These are phyloP conservation scores for Tursiops truncatus DNA, from an alignment of 2,113 vertebrate genomes.

Conservation along the genomic window DNA sequence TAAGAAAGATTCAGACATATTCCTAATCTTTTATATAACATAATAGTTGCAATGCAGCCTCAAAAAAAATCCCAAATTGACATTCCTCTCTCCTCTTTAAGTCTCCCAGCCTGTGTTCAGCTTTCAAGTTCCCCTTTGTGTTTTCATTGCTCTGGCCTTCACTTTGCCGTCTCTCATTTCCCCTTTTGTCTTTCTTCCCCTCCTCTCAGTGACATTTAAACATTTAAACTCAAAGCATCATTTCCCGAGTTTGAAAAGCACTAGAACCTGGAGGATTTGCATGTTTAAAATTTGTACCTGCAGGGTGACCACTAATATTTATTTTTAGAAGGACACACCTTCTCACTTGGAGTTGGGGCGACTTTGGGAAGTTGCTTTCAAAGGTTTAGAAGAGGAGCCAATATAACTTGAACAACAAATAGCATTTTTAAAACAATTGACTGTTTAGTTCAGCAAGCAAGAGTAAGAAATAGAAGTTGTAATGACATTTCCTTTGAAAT, in stretches of 20 bases:
- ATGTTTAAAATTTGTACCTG: not conserved
- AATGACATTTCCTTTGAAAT: conserved; percentile 37
- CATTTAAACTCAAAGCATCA: not conserved
- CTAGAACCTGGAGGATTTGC: not conserved
- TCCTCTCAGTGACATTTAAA: conserved; percentile 37
- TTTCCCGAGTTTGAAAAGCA: conserved; percentile 33
- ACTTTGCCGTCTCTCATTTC: not conserved
- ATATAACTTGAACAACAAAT: conserved; percentile 9
- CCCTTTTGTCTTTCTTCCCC: not conserved
- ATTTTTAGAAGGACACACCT: not conserved
- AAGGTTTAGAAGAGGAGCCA: conserved; percentile 26
- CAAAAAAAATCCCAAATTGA: not conserved
- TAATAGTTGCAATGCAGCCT: not conserved
- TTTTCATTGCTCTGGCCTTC: not conserved
- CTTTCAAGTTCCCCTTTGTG: not conserved
- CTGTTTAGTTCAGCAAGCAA: not conserved
- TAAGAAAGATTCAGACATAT: not conserved
- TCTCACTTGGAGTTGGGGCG: not conserved
- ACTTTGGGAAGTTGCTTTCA: not conserved
- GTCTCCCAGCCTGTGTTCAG: not conserved
- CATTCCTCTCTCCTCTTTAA: not conserved
- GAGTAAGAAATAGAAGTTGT: conserved; percentile 31
- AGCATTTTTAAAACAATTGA: conserved; percentile 14
- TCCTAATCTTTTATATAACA: not conserved
- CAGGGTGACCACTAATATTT: not conserved